These are phyloP conservation scores for Eutolmus rufibarbis DNA, from an alignment of 2,888 invertebrate species.

Conservation along the genomic window DNA sequence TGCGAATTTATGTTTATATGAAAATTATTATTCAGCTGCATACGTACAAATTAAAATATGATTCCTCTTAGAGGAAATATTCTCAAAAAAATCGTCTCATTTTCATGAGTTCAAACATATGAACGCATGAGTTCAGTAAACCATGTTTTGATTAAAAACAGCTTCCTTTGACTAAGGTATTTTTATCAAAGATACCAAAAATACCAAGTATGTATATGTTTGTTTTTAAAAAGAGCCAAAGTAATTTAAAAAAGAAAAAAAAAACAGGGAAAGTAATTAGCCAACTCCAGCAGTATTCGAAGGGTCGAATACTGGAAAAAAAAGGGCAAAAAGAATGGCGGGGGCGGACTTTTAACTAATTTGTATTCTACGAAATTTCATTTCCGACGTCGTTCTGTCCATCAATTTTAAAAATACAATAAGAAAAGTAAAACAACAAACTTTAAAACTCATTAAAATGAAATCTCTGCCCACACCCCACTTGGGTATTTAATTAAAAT, in stretches of 20 bases:
- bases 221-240: too few species aligned
- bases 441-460: not conserved
- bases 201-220: too few species aligned
- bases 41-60: not conserved
- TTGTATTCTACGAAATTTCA: not conserved
- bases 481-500: not conserved
- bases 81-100: not conserved
- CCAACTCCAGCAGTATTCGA: not conserved
- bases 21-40: not conserved
- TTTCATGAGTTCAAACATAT: too few species aligned
- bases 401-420: not conserved
- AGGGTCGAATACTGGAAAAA: too few species aligned
- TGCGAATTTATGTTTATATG: not conserved
- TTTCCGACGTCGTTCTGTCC: not conserved
- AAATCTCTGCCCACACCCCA: not conserved
- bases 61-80: not conserved
- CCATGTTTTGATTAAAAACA: not conserved
- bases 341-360: not conserved
- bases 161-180: too few species aligned
- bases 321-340: not conserved
- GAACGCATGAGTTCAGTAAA: too few species aligned
- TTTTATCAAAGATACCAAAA: too few species aligned
- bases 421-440: not conserved
- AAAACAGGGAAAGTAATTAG: not conserved
- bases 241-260: too few species aligned